A percentile compares a stretch with the other conserved stretches of the same genome.
Evolutionary conservation across 2,797 vertebrate species (phyloP).

Genomic region (Emydoidea blandingii): DNA sequence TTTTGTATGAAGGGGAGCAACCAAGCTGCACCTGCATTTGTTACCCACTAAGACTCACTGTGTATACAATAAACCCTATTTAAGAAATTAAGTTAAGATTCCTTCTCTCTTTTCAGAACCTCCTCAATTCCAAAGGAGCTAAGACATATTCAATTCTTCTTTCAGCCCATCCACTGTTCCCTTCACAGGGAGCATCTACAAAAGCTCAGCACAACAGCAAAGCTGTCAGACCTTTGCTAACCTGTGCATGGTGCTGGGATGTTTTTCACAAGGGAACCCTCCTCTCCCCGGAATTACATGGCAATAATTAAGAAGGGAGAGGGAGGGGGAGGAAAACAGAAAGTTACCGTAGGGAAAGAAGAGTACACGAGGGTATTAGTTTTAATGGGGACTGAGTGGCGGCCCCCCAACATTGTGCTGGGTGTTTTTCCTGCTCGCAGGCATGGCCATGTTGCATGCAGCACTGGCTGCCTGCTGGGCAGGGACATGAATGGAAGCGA

Average conservation of each 20-base stretch:
- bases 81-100: not conserved
- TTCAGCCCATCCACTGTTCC: fast-evolving
- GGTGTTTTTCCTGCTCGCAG: not conserved
- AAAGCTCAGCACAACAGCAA: not conserved
- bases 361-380: not conserved
- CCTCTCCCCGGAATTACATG: not conserved
- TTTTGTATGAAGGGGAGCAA: not conserved
- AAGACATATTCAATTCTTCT: not conserved
- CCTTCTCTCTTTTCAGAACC: not conserved
- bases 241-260: not conserved
- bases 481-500: conserved; percentile 47
- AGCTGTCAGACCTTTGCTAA: not conserved
- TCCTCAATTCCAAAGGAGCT: not conserved
- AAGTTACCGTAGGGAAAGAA: not conserved
- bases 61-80: too few relatives aligned
- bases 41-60: not conserved
- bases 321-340: not conserved
- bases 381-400: not conserved
- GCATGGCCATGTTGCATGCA: not conserved
- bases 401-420: not conserved
- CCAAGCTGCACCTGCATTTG: too few relatives aligned
- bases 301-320: not conserved
- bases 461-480: not conserved
- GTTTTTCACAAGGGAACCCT: not conserved
- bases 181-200: not conserved